A percentile compares a stretch with the other conserved stretches of the same genome.
Conservation (phyloP, 2,888 invertebrate genomes). For the Pandemis heparana region DNA sequence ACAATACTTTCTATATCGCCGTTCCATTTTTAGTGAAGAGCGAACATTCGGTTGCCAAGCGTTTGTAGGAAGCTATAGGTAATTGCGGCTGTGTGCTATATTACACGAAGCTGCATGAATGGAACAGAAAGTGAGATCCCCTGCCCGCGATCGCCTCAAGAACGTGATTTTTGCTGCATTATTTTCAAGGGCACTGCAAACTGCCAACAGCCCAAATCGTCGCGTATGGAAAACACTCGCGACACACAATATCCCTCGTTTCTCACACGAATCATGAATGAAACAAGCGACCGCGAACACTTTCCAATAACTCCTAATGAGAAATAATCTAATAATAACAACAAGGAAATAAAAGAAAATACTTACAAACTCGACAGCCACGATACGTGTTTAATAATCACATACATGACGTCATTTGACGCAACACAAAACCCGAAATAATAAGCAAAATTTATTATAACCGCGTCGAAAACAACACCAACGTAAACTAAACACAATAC, state of each 20-base stretch:
- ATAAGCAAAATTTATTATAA: slow-evolving; percentile 80
- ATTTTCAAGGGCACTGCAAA: slow-evolving; percentile 84
- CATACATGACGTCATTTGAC: slow-evolving; percentile 86
- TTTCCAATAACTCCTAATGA: slow-evolving; percentile 61
- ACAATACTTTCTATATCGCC: slow-evolving; percentile 77
- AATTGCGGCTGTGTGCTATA: slow-evolving; percentile 45
- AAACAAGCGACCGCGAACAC: slow-evolving; percentile 64
- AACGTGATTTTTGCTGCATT: slow-evolving; percentile 82
- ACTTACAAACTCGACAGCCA: slow-evolving; percentile 83
- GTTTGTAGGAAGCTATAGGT: slow-evolving; percentile 53
- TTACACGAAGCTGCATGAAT: slow-evolving; percentile 57
- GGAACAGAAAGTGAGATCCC: slow-evolving; percentile 63
- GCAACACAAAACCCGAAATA: slow-evolving; percentile 83
- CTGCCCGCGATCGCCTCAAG: slow-evolving; percentile 63
- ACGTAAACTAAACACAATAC: slow-evolving; percentile 75
- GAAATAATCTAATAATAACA: slow-evolving; percentile 67
- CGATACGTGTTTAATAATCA: slow-evolving; percentile 84
- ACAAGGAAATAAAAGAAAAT: slow-evolving; percentile 81
- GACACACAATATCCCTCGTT: slow-evolving; percentile 50
- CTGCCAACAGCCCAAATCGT: slow-evolving; percentile 53
- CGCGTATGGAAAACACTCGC: slow-evolving; percentile 61
- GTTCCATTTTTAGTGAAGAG: slow-evolving; percentile 79
- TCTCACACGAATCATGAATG: slow-evolving; percentile 75
- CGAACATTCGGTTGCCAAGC: slow-evolving; percentile 70
- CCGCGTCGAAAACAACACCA: slow-evolving; percentile 73